These are phyloP conservation scores for Caenorhabditis remanei DNA, from an alignment of 1,140 invertebrate genomes.

Conservation along the genomic window DNA sequence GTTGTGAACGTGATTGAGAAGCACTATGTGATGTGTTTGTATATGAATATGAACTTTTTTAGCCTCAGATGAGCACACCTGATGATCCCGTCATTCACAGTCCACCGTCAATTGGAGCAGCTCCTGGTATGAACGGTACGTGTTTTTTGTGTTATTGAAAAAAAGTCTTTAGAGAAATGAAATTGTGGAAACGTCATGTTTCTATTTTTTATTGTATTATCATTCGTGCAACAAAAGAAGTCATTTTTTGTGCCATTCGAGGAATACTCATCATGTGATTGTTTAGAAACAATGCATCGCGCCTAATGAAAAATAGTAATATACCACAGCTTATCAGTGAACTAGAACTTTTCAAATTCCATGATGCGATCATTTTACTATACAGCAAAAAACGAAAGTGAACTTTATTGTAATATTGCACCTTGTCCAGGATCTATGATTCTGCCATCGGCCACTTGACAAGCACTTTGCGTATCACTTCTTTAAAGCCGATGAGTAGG, in stretches of 20 bases:
- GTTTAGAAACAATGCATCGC: no score
- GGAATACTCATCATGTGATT: background rate
- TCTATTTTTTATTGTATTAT: background rate
- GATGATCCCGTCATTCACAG: constrained; percentile 72
- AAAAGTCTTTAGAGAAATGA: background rate
- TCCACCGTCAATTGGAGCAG: constrained; percentile 64
- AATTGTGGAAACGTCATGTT: background rate
- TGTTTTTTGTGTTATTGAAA: background rate
- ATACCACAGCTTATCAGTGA: no score
- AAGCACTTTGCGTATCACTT: background rate
- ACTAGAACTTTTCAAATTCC: no score
- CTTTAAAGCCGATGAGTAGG: background rate
- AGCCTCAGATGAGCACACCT: constrained; percentile 72
- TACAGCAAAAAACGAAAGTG: background rate
- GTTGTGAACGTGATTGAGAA: constrained; percentile 20
- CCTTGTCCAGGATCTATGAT: background rate
- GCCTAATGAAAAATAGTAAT: no score
- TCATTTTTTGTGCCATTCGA: background rate
- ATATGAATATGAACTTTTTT: constrained; percentile 52
- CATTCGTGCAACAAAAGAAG: background rate
- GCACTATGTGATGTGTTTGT: background rate
- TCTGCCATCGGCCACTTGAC: background rate
- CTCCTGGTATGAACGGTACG: constrained; percentile 47
- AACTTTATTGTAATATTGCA: background rate
- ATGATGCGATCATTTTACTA: background rate